Percentiles rank a stretch among this genome's conserved stretches.
Conservation (phyloP, 2,797 vertebrate genomes). For the Kryptopterus vitreolus region DNA sequence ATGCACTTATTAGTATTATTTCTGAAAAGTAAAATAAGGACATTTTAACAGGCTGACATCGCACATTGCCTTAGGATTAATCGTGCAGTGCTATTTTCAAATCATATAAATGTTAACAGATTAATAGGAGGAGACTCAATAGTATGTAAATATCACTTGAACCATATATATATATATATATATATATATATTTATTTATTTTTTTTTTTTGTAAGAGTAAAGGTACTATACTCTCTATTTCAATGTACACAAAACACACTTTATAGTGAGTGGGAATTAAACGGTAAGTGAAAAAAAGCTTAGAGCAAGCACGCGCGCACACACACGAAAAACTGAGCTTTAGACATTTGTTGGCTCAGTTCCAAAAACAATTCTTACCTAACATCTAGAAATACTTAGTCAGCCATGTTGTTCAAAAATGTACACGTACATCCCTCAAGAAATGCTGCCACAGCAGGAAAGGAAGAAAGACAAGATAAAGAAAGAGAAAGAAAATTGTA, state of each 20-base stretch:
- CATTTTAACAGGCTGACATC: no score
- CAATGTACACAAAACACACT: neutral
- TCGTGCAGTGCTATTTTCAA: no score
- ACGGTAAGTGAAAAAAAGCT: neutral
- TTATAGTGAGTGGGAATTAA: neutral
- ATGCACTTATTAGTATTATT: no score
- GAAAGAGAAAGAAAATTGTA: neutral
- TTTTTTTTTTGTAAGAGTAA: no score
- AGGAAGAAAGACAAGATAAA: neutral
- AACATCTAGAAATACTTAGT: conserved; percentile 14
- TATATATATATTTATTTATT: no score
- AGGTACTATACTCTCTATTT: neutral
- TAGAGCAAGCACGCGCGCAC: neutral
- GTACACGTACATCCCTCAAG: neutral
- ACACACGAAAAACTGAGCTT: conserved; percentile 3
- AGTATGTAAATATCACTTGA: no score
- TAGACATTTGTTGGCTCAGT: neutral
- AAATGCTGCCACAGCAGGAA: neutral
- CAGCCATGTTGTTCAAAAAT: neutral
- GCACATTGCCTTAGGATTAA: no score
- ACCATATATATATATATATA: no score
- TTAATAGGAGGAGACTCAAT: no score
- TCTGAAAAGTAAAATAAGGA: no score
- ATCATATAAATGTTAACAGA: no score
- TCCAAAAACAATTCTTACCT: conserved; percentile 8